Percentiles rank a stretch among this genome's conserved stretches.
Evolutionary conservation across 2,888 invertebrate genomes (phyloP).

Genomic region (Drosophila seclusa): DNA sequence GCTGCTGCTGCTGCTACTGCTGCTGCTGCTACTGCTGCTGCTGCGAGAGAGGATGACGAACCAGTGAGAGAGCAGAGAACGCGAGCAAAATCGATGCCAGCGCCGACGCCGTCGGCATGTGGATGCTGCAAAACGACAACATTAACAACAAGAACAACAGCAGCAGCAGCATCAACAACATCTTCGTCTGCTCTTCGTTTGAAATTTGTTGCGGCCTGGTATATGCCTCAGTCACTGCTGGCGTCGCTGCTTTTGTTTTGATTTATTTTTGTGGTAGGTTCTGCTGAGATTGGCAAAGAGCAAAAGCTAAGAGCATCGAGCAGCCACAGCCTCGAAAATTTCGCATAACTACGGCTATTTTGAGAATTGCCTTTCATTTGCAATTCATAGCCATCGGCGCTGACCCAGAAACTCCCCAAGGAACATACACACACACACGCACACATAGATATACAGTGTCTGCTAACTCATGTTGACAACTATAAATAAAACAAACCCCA

Average conservation of each 20-base stretch:
- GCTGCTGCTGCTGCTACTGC: conserved; percentile 6
- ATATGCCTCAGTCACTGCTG: conserved; percentile 30
- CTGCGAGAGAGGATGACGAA: conserved; percentile 1
- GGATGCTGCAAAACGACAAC: conserved; percentile 54
- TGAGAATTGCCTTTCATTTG: conserved; percentile 65
- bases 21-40: conserved; percentile 4
- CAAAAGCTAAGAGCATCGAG: conserved; percentile 54
- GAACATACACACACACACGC: conserved; percentile 31
- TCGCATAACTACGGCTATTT: conserved; percentile 63
- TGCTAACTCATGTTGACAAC: conserved; percentile 64
- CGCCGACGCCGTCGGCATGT: conserved; percentile 49
- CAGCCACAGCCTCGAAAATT: conserved; percentile 51
- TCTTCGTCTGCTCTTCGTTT: conserved; percentile 56
- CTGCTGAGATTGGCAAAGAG: conserved; percentile 68
- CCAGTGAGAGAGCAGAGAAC: conserved; percentile 30
- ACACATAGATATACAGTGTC: conserved; percentile 19
- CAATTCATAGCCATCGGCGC: conserved; percentile 63
- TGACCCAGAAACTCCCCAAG: conserved; percentile 67
- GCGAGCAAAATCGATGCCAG: conserved; percentile 57
- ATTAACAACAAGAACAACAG: conserved; percentile 24
- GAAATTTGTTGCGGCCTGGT: conserved; percentile 28
- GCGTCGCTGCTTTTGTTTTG: conserved; percentile 63
- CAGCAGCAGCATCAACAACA: conserved; percentile 28
- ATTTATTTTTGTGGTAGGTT: conserved; percentile 78
- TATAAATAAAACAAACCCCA: conserved; percentile 54